phyloP scores from a whole-genome alignment of 2,888 invertebrate species.

The Ennomos quercinarius region DNA sequence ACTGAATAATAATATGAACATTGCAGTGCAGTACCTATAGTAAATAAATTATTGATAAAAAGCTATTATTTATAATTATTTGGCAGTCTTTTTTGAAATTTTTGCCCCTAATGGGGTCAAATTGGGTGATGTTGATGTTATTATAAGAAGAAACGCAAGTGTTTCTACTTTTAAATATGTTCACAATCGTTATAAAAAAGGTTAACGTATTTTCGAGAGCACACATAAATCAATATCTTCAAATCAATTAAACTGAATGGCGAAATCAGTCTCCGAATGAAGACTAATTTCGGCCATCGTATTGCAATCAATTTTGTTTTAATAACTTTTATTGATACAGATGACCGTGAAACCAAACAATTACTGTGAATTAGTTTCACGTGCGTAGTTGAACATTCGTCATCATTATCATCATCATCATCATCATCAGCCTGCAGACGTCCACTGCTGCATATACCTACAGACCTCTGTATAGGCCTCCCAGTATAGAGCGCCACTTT shows the following conservation, averaged over 20 bases:
- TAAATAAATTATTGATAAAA: too few relatives aligned
- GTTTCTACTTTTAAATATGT: neutral
- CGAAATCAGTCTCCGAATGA: slow-evolving; percentile 46
- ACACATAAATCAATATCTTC: slow-evolving; percentile 32
- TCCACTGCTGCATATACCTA: too few relatives aligned
- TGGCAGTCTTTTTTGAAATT: too few relatives aligned
- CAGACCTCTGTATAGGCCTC: too few relatives aligned
- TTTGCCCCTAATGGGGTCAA: too few relatives aligned
- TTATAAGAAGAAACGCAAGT: too few relatives aligned
- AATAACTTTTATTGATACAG: slow-evolving; percentile 58
- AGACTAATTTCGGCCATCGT: slow-evolving; percentile 54
- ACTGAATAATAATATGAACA: too few relatives aligned
- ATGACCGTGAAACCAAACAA: slow-evolving; percentile 46
- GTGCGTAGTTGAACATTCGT: slow-evolving; percentile 3
- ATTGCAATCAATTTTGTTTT: slow-evolving; percentile 50
- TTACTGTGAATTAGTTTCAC: slow-evolving; percentile 41
- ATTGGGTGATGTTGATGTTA: too few relatives aligned
- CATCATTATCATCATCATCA: slow-evolving; percentile 4
- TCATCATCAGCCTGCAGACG: too few relatives aligned
- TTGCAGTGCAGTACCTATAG: too few relatives aligned
- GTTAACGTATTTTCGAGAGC: slow-evolving; percentile 1
- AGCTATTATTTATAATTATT: too few relatives aligned
- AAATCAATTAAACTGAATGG: slow-evolving; percentile 34
- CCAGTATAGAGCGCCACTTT: too few relatives aligned
- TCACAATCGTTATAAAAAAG: neutral